A percentile compares a stretch with the other conserved stretches of the same genome.
These are phyloP conservation scores for Lophochroa leadbeateri DNA, from an alignment of 2,113 vertebrate genomes.

Conservation along the genomic window DNA sequence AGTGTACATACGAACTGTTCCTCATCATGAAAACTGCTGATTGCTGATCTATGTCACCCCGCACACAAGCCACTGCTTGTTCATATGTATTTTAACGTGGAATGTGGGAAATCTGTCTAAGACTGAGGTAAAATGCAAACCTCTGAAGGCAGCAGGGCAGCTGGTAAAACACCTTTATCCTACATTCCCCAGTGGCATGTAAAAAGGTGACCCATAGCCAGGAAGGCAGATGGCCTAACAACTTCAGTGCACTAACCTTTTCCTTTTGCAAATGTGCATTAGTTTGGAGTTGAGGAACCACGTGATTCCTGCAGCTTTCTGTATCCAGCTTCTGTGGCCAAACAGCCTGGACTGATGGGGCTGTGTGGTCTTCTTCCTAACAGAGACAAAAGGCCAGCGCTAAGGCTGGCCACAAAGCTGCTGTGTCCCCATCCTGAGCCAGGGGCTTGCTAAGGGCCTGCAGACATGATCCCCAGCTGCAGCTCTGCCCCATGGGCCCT, in stretches of 20 bases:
- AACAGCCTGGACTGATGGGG: neutral
- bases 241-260: neutral
- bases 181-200: fast-evolving
- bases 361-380: neutral
- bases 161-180: neutral
- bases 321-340: neutral
- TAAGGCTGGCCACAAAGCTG: neutral
- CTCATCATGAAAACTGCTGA: neutral
- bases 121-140: neutral
- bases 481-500: neutral
- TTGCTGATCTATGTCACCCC: neutral
- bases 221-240: neutral
- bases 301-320: neutral
- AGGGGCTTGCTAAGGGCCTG: neutral
- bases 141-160: neutral
- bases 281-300: neutral
- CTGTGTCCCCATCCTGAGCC: fast-evolving
- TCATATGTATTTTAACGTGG: neutral
- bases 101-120: neutral
- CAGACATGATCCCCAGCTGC: neutral
- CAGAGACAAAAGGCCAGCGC: neutral
- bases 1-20: neutral
- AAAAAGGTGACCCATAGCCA: neutral
- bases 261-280: neutral
- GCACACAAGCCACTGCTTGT: neutral